Percentiles rank a stretch among this genome's conserved stretches.
These are phyloP conservation scores for Alosa alosa DNA, from an alignment of 2,113 vertebrate genomes.

Conservation along the genomic window DNA sequence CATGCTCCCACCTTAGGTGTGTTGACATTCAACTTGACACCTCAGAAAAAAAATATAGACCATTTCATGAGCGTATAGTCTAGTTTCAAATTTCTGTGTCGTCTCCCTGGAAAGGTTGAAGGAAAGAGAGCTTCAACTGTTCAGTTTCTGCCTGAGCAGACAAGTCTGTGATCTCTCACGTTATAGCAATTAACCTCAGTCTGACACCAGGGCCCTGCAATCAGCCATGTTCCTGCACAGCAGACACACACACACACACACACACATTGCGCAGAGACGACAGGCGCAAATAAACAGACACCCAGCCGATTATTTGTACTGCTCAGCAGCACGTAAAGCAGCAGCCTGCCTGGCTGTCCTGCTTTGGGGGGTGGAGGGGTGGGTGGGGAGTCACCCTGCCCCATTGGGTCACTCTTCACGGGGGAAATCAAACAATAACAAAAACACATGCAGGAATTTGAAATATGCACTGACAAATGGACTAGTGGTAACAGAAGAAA, in stretches of 20 bases:
- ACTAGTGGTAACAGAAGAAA: constrained; percentile 36
- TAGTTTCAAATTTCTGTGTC: not conserved
- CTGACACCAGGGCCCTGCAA: constrained; percentile 23
- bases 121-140: not conserved
- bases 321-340: constrained; percentile 41
- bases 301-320: constrained; percentile 48
- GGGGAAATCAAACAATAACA: constrained; percentile 49
- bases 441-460: constrained; percentile 48
- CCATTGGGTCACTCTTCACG: constrained; percentile 41
- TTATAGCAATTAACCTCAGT: constrained; percentile 46
- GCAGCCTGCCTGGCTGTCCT: constrained; percentile 21
- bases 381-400: constrained; percentile 6
- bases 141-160: constrained; percentile 13
- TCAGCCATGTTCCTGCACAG: constrained; percentile 35
- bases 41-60: not conserved
- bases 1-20: not conserved
- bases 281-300: constrained; percentile 49
- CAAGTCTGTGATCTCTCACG: constrained; percentile 21
- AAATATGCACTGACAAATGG: constrained; percentile 43
- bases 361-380: constrained; percentile 12
- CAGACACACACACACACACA: constrained; percentile 26
- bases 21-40: not conserved
- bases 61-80: not conserved
- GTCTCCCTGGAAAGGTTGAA: not conserved
- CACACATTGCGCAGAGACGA: constrained; percentile 35